Base-by-base conservation (phyloP, 2,888 invertebrate species). In the Dasypolia templi region DNA sequence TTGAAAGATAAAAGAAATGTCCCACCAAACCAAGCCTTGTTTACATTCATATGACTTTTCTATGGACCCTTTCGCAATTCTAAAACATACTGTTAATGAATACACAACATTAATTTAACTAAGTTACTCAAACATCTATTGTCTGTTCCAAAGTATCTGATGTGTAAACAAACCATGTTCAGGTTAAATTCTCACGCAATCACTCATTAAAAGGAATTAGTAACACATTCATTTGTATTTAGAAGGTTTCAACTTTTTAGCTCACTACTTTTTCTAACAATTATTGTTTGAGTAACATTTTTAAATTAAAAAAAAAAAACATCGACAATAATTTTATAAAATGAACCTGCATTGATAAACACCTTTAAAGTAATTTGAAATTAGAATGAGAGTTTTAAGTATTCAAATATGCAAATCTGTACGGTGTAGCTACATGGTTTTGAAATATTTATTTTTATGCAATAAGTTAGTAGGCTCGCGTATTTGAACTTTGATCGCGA, bases 51-150 rank as follows among this genome's bases (percentile, higher is more conserved):
- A 19, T 1, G 14, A n/a, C 0, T 6, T 46, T 58, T 29, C 19
- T 58, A 17, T 1, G n/a, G 22, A 51, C 26, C 44, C 19, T 29
- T 17, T 55, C 17, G 32, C 4, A 59, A 59, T 69, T 51, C 7
- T 53, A 35, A 51, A 59, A 59, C 39, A 35, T 53, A 9, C 29
- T 53, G 42, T 58, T 66, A 29, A 35, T 19, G n/a, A 14, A 76
- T 62, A 61, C 17, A 56, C 12, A 76, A 56, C 17, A 46, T 22
- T 49, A 39, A 49, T 55, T 71, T 55, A 46, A 56, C 22, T 55
- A 17, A 22, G 17, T 14, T 12, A 17, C 17, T n/a, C 0, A 46
- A 22, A 44, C 44, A 22, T 14, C 7, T 64, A 17, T 49, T 17
- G 6, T n/a, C 32, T n/a, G 49, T 32, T 32, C 6, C n/a, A 32